phyloP scores from a whole-genome alignment of 2,888 invertebrate genomes.

The Dilophus febrilis region DNA sequence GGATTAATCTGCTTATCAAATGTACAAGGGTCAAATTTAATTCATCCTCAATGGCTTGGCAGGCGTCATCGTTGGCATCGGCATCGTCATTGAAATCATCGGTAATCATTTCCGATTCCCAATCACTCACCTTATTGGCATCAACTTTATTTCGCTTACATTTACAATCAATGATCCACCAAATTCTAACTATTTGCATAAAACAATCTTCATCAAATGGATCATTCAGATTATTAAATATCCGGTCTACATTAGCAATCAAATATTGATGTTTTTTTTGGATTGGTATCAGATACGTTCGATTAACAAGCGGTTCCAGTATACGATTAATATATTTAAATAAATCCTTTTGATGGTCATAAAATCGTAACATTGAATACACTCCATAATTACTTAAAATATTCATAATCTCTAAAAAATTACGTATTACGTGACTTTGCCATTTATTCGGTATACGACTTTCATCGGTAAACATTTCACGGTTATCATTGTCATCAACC shows the following conservation, averaged over 20 bases:
- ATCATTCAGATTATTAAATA: slow-evolving; percentile 22
- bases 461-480: slow-evolving; percentile 9
- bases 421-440: slow-evolving; percentile 24
- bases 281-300: slow-evolving; percentile 21
- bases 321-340: slow-evolving; percentile 22
- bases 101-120: no score
- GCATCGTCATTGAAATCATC: slow-evolving; percentile 14
- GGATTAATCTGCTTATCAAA: slow-evolving; percentile 16
- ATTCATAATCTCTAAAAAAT: slow-evolving; percentile 27
- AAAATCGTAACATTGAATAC: slow-evolving; percentile 16
- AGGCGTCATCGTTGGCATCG: slow-evolving; percentile 14
- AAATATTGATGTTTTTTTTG: slow-evolving; percentile 23
- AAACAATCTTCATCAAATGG: slow-evolving; percentile 23
- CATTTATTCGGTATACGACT: slow-evolving; percentile 16
- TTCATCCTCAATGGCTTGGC: slow-evolving; percentile 12
- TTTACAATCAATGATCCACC: slow-evolving; percentile 17
- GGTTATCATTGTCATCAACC: slow-evolving; percentile 1
- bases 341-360: slow-evolving; percentile 18
- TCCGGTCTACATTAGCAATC: slow-evolving; percentile 21
- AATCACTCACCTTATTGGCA: neutral
- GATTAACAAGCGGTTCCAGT: slow-evolving; percentile 20
- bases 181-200: slow-evolving; percentile 19
- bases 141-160: slow-evolving; percentile 8
- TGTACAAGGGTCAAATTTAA: slow-evolving; percentile 18
- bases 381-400: slow-evolving; percentile 25